A percentile compares a stretch with the other conserved stretches of the same genome.
Conservation (phyloP, 2,797 vertebrate species). For the Morus bassanus region DNA sequence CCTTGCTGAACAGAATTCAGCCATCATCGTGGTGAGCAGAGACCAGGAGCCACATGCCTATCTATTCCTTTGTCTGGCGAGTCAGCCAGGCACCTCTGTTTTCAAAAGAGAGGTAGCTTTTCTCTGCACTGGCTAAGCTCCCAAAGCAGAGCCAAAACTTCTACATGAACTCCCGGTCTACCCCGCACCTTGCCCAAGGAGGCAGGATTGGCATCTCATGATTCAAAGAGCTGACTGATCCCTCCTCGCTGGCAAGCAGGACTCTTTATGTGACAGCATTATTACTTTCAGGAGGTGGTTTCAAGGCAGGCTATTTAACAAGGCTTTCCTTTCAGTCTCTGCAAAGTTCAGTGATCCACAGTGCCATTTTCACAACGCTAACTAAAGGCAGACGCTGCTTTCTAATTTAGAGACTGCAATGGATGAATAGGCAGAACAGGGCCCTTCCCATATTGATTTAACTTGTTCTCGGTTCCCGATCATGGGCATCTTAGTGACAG, state of each 20-base stretch:
- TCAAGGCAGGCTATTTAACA: neutral
- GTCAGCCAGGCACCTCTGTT: neutral
- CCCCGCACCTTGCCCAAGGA: neutral
- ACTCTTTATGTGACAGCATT: neutral
- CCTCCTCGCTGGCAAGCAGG: neutral
- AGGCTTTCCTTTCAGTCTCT: neutral
- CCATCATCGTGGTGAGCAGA: neutral
- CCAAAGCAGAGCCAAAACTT: neutral
- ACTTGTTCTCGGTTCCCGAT: neutral
- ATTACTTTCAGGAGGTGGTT: neutral
- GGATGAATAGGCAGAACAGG: neutral
- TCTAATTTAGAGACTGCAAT: neutral
- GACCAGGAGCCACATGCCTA: neutral
- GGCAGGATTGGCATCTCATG: neutral
- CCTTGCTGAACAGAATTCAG: conserved; percentile 12
- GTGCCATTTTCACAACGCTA: neutral
- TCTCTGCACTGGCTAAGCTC: neutral
- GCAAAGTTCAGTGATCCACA: neutral
- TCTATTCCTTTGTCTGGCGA: neutral
- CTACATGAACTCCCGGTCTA: rapidly evolving
- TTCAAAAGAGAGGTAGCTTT: neutral
- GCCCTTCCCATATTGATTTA: neutral
- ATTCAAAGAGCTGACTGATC: neutral
- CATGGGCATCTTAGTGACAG: neutral
- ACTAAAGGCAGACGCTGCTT: neutral